These are phyloP conservation scores for Pycnomerus fuliginosus DNA, from an alignment of 2,888 invertebrate genomes.

Conservation along the genomic window DNA sequence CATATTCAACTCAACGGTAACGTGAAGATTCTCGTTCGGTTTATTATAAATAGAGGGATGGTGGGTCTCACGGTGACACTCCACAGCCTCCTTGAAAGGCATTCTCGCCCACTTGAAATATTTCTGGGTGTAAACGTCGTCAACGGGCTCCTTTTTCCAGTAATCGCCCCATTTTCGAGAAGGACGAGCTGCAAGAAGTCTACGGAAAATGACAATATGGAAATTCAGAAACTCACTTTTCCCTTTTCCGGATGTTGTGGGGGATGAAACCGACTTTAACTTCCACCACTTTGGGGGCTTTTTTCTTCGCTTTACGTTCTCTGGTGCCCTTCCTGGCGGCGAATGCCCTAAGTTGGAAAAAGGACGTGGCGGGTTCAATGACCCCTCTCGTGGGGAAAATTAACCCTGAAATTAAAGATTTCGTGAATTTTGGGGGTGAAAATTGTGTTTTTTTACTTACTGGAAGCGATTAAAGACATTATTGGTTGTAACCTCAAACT, in stretches of 20 bases:
- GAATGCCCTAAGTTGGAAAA: slow-evolving; percentile 52
- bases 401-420: neutral
- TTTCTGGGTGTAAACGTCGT: slow-evolving; percentile 64
- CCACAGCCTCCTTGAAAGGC: slow-evolving; percentile 72
- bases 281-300: slow-evolving; percentile 68
- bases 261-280: slow-evolving; percentile 72
- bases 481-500: no score
- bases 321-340: slow-evolving; percentile 84
- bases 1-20: slow-evolving; percentile 80
- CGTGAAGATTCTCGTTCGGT: slow-evolving; percentile 69
- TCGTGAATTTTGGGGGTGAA: neutral
- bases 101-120: slow-evolving; percentile 63
- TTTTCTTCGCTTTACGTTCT: slow-evolving; percentile 70
- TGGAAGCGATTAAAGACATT: slow-evolving; percentile 2
- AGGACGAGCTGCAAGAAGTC: slow-evolving; percentile 50
- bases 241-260: slow-evolving; percentile 64
- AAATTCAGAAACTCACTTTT: slow-evolving; percentile 51
- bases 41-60: slow-evolving; percentile 80
- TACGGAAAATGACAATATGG: slow-evolving; percentile 28
- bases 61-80: slow-evolving; percentile 76
- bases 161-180: slow-evolving; percentile 63
- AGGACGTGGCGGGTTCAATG: neutral
- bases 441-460: neutral
- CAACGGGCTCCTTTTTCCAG: slow-evolving; percentile 57
- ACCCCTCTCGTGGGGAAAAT: neutral